Percentiles rank a stretch among this genome's conserved stretches.
These are phyloP conservation scores for Canis aureus DNA, from an alignment of 2,113 vertebrate genomes.

Conservation along the genomic window DNA sequence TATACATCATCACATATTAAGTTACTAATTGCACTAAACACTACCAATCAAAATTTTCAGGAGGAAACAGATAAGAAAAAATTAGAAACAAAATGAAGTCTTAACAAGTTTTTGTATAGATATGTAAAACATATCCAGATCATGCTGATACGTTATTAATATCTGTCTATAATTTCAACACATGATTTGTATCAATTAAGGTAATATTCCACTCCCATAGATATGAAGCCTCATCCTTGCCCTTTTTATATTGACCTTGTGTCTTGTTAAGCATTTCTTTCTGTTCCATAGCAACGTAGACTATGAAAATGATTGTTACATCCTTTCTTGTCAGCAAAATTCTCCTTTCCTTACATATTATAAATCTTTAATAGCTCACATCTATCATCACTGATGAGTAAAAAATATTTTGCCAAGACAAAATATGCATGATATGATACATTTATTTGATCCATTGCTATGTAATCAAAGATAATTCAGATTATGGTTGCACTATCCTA, in stretches of 20 bases:
- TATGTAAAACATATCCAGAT: neutral
- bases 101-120: neutral
- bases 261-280: neutral
- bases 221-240: neutral
- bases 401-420: neutral
- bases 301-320: neutral
- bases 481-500: neutral
- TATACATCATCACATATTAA: neutral
- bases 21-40: neutral
- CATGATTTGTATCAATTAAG: neutral
- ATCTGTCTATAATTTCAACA: neutral
- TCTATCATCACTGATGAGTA: neutral
- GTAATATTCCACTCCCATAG: neutral
- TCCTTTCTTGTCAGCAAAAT: neutral
- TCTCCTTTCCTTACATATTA: neutral
- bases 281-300: neutral
- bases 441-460: slow-evolving; percentile 21
- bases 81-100: neutral
- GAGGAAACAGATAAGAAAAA: neutral
- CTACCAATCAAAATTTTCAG: neutral
- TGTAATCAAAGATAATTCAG: slow-evolving; percentile 50
- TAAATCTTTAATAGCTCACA: neutral
- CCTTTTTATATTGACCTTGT: neutral
- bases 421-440: neutral
- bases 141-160: neutral